Percentiles rank a stretch among this genome's conserved stretches.
Evolutionary conservation across 2,888 invertebrate species (phyloP).

Genomic region (Phalera bucephala): DNA sequence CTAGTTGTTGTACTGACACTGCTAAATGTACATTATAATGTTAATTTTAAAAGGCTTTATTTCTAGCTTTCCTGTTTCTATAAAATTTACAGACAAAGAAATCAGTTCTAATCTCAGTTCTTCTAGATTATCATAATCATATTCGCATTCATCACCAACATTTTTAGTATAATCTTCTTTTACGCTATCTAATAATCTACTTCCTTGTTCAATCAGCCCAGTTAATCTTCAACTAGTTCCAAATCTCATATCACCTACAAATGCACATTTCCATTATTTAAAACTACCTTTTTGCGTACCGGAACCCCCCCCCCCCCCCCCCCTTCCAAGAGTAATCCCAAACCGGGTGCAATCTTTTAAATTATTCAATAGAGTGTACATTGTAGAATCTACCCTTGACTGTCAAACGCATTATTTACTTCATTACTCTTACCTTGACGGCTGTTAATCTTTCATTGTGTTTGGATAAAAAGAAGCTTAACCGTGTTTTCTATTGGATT

Average conservation of each 20-base stretch:
- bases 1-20: too few species aligned
- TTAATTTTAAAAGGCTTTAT: not conserved
- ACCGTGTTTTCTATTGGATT: constrained; percentile 54
- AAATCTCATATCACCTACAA: not conserved
- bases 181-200: too few species aligned
- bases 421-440: constrained; percentile 69
- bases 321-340: constrained; percentile 37
- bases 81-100: too few species aligned
- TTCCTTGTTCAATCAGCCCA: too few species aligned
- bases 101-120: too few species aligned
- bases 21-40: too few species aligned
- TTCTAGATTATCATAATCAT: too few species aligned
- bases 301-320: too few species aligned
- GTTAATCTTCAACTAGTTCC: not conserved
- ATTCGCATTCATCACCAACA: too few species aligned
- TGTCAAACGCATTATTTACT: constrained; percentile 70
- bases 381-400: constrained; percentile 39
- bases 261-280: constrained; percentile 10
- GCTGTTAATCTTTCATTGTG: constrained; percentile 72
- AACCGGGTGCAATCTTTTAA: constrained; percentile 59
- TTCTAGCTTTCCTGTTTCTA: not conserved
- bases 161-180: too few species aligned
- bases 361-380: constrained; percentile 61
- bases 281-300: constrained; percentile 10
- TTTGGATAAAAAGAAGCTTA: constrained; percentile 49